Evolutionary conservation across 2,113 vertebrate genomes (phyloP), one percentile per base, ranked within the genome.

Genomic region (Agelaius tricolor): DNA sequence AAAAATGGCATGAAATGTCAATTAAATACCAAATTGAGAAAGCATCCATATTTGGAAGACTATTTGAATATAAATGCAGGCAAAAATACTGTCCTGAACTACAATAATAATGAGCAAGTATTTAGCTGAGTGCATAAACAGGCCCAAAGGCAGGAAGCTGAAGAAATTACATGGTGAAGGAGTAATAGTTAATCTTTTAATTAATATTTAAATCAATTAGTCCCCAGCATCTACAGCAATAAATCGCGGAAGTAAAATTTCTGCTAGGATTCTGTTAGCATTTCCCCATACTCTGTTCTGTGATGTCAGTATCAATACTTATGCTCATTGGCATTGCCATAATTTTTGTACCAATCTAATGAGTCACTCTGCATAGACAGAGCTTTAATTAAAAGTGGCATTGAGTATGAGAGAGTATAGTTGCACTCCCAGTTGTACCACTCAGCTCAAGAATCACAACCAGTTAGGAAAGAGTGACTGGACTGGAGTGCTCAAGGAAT

Each of bases 121-220:
- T 90, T 87, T 81, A 92, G 44, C 28, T 57, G 37, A 77, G 49
- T 52, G 44, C 4, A 33, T 80, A 89, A 90, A 93, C 46, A 33
- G 51, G 19, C 47, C 54, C 49, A 93, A 91, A 91, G 85, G 62
- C 78, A 83, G 84, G 92, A 92, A 91, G 21, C 81, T 89, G 80
- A 88, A 84, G 80, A 87, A 93, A 93, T 89, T 8, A 66, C 74
- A 65, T 11, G 11, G 47, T 67, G 77, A 97, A 97, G 58, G 55
- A 52, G 63, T 90, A 67, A 54, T 73, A 94, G 66, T 80, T 96
- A 97, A 97, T 84, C 16, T 97, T 82, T 67, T 79, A 96, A 85
- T 84, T 95, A 93, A 94, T 92, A 86, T 47, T 96, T 95, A 94
- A 95, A 77, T 61, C 86, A 93, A 93, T 95, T 80, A 90, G 67